These are phyloP conservation scores for Cuculus canorus DNA, from an alignment of 2,797 vertebrate genomes.

Conservation along the genomic window DNA sequence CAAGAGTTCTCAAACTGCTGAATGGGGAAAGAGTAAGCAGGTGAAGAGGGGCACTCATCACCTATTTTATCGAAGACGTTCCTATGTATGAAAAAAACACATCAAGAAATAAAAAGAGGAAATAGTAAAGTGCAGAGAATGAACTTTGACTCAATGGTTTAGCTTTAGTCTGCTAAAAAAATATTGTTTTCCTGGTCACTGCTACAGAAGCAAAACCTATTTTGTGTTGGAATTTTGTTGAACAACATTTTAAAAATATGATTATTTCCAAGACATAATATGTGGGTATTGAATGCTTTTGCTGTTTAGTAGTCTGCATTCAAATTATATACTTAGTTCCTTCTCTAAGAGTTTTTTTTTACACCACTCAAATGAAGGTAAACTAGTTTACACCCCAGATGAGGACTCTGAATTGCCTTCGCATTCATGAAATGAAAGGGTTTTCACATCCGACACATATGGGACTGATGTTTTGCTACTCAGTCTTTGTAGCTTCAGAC, in stretches of 20 bases:
- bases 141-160: not conserved
- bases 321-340: not conserved
- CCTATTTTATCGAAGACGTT: not conserved
- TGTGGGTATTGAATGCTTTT: not conserved
- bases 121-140: not conserved
- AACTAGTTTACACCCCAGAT: not conserved
- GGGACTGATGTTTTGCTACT: not conserved
- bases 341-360: not conserved
- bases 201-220: not conserved
- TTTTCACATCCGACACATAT: slow-evolving; percentile 30
- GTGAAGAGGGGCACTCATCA: not conserved
- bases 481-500: not conserved
- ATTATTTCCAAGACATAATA: not conserved
- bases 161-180: not conserved
- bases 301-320: not conserved
- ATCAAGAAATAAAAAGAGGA: not conserved
- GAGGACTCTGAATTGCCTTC: slow-evolving; percentile 24
- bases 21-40: not conserved
- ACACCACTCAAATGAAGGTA: not conserved
- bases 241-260: not conserved
- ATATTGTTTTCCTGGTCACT: not conserved
- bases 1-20: not conserved
- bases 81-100: not conserved
- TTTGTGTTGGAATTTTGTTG: not conserved
- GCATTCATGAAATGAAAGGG: slow-evolving; percentile 33